Evolutionary conservation across 1,140 invertebrate genomes (phyloP).

Genomic region (Wiebesia pumilae): DNA sequence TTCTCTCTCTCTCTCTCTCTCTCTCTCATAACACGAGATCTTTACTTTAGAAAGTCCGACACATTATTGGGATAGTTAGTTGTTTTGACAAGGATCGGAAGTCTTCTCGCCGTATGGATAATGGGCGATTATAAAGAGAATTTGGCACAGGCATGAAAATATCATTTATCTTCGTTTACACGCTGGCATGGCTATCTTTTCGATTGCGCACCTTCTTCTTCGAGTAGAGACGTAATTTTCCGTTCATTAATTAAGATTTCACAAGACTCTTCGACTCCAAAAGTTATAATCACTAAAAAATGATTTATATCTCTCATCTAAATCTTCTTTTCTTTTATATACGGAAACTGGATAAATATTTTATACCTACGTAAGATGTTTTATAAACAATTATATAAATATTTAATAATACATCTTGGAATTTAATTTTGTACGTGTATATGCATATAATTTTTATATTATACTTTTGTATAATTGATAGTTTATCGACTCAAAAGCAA

Average conservation of each 20-base stretch:
- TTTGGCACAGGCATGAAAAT: slow-evolving; percentile 20
- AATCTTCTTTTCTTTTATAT: not conserved
- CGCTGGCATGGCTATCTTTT: not conserved
- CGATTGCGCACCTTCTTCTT: not conserved
- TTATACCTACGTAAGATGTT: not conserved
- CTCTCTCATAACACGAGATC: not conserved
- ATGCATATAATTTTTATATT: too few species aligned
- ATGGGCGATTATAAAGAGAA: slow-evolving; percentile 42
- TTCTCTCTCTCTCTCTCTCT: not conserved
- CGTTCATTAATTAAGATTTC: slow-evolving; percentile 43
- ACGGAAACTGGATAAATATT: not conserved
- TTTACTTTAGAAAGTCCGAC: slow-evolving; percentile 13
- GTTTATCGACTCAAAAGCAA: too few species aligned
- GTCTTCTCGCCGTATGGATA: slow-evolving; percentile 6
- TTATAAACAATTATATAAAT: too few species aligned
- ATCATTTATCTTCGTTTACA: slow-evolving; percentile 41
- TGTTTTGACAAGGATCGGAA: not conserved
- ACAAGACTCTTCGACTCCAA: not conserved
- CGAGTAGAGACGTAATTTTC: not conserved
- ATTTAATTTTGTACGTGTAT: too few species aligned
- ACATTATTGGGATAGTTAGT: slow-evolving; percentile 17
- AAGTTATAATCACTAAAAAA: slow-evolving; percentile 25
- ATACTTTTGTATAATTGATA: too few species aligned
- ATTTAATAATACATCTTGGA: too few species aligned
- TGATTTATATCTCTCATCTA: slow-evolving; percentile 9